Conservation (phyloP, 2,888 invertebrate species). For the Limnephilus marmoratus region DNA sequence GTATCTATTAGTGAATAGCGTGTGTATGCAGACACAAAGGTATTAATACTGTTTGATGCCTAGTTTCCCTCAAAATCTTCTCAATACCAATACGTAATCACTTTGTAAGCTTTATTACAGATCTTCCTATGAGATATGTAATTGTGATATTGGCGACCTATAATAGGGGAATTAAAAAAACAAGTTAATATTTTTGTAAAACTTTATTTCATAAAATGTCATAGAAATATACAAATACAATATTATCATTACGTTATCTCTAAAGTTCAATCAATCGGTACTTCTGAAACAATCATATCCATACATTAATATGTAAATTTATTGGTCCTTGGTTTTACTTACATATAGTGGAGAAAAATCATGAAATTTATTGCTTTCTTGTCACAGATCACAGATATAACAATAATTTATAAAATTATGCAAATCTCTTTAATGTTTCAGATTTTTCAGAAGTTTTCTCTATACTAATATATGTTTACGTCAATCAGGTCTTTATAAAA, state of each 20-base stretch:
- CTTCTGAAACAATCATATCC: background rate
- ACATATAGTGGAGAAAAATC: background rate
- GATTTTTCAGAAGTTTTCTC: background rate
- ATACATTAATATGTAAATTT: background rate
- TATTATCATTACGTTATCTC: background rate
- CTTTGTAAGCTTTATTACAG: too few relatives aligned
- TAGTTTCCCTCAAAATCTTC: too few relatives aligned
- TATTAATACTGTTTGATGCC: too few relatives aligned
- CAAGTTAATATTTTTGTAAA: background rate
- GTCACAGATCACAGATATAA: background rate
- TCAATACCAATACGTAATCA: too few relatives aligned
- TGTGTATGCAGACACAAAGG: too few relatives aligned
- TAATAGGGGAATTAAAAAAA: background rate
- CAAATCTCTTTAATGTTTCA: background rate
- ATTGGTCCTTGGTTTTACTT: background rate
- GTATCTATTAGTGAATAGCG: too few relatives aligned
- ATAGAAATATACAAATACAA: background rate
- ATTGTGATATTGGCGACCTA: too few relatives aligned
- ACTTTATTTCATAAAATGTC: background rate
- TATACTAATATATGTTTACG: background rate
- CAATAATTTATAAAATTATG: background rate
- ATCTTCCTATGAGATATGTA: too few relatives aligned
- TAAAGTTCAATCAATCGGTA: background rate
- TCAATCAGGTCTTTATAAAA: background rate
- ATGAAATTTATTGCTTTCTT: background rate